Conservation (phyloP, 1,140 invertebrate species). For the Pseudachorutes palmiensis region DNA sequence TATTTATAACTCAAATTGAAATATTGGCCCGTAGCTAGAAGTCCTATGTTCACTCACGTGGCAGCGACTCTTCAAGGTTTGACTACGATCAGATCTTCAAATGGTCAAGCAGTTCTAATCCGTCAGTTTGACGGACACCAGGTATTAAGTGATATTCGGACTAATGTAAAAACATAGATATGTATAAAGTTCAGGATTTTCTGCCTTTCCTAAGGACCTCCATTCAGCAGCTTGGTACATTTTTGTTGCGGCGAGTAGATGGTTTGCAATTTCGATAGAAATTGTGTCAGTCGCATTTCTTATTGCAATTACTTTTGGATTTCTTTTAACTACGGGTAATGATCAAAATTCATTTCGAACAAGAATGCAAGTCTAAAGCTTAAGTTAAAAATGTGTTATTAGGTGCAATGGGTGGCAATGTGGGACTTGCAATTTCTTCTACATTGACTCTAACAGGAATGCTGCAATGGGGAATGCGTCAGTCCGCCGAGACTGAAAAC, state of each 20-base stretch:
- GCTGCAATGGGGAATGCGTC: constrained; percentile 71
- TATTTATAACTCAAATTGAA: background rate
- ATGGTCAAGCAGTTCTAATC: constrained; percentile 62
- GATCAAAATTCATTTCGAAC: too few species aligned
- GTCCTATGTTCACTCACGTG: constrained; percentile 77
- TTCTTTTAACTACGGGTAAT: constrained; percentile 14
- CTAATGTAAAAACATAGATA: background rate
- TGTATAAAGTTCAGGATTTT: background rate
- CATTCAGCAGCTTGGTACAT: constrained; percentile 59
- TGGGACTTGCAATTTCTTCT: constrained; percentile 37
- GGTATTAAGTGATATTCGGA: too few species aligned
- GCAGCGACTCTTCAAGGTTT: constrained; percentile 81
- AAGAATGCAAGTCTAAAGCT: too few species aligned
- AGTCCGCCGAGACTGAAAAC: constrained; percentile 68
- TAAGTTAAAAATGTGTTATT: too few species aligned
- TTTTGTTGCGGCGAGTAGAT: constrained; percentile 52
- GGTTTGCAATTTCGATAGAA: constrained; percentile 32
- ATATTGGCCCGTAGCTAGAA: too few species aligned
- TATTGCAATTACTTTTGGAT: constrained; percentile 19
- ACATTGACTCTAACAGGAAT: constrained; percentile 26
- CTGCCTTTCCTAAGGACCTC: constrained; percentile 36
- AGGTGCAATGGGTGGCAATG: constrained; percentile 18
- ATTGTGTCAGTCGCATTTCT: constrained; percentile 24
- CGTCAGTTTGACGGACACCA: constrained; percentile 66
- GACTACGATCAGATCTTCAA: constrained; percentile 77